These are phyloP conservation scores for Chinchilla lanigera DNA, from an alignment of 2,113 vertebrate genomes.

Conservation along the genomic window DNA sequence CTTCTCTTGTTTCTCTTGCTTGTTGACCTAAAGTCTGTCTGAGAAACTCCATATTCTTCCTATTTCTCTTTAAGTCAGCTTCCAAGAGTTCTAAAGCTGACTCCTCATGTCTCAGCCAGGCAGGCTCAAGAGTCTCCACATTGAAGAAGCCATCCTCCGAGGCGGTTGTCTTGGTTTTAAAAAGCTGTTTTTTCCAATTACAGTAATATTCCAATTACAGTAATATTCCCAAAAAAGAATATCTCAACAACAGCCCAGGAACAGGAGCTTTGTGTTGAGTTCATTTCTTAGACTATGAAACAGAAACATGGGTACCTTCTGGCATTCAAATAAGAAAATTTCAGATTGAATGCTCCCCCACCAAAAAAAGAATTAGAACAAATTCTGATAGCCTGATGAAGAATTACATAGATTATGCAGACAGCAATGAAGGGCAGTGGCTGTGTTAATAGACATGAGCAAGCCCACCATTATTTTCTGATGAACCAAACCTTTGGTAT, in stretches of 20 bases:
- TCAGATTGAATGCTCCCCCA: neutral
- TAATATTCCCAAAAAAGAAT: neutral
- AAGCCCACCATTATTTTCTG: neutral
- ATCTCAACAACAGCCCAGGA: neutral
- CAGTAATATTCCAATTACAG: neutral
- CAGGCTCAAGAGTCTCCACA: neutral
- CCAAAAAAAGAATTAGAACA: conserved; percentile 4
- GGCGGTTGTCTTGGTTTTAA: neutral
- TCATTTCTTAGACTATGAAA: conserved; percentile 27
- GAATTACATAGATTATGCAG: neutral
- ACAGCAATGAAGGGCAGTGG: neutral
- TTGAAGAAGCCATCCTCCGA: neutral
- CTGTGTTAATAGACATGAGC: neutral
- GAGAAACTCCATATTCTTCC: neutral
- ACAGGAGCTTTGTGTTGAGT: neutral
- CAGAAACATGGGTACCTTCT: neutral
- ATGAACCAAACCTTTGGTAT: neutral
- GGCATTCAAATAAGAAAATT: neutral
- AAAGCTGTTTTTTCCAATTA: neutral
- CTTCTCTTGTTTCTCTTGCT: conserved; percentile 30
- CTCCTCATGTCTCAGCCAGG: neutral
- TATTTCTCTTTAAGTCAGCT: neutral
- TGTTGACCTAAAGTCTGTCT: neutral
- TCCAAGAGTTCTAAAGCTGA: neutral
- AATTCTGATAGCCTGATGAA: neutral